Evolutionary conservation across 2,888 invertebrate species (phyloP).

Genomic region (Campaea margaritaria): DNA sequence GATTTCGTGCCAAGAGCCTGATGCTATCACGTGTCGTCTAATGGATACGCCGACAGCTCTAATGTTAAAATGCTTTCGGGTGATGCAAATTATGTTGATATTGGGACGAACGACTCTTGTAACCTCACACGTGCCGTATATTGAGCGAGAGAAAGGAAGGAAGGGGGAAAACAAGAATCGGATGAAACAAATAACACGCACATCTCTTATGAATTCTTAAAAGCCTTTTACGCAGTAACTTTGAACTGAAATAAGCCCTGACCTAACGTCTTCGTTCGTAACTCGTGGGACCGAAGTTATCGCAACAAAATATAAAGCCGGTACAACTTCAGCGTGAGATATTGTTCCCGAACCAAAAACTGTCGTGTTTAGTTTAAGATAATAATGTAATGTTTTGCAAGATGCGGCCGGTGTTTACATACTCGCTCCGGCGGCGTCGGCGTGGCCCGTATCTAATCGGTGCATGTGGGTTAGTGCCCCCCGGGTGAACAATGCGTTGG

Average conservation of each 20-base stretch:
- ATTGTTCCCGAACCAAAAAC: conserved; percentile 31
- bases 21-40: conserved; percentile 47
- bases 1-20: conserved; percentile 56
- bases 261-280: neutral
- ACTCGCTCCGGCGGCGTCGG: conserved; percentile 49
- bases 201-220: conserved; percentile 24
- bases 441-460: conserved; percentile 74
- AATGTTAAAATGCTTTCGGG: conserved; percentile 44
- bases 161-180: conserved; percentile 6
- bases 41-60: conserved; percentile 48
- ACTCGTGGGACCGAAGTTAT: conserved; percentile 14
- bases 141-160: neutral
- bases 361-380: conserved; percentile 38
- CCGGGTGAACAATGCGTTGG: conserved; percentile 83
- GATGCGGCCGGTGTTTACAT: conserved; percentile 59
- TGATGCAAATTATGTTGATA: conserved; percentile 31
- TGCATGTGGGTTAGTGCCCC: conserved; percentile 82
- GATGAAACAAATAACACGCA: conserved; percentile 17
- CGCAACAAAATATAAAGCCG: conserved; percentile 10
- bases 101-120: conserved; percentile 13
- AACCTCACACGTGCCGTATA: conserved; percentile 8
- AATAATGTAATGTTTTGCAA: conserved; percentile 54
- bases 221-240: conserved; percentile 18
- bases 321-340: conserved; percentile 10
- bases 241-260: conserved; percentile 22